Percentiles rank a stretch among this genome's conserved stretches.
These are phyloP conservation scores for Cephus sareptanus DNA, from an alignment of 2,888 invertebrate genomes.

Conservation along the genomic window DNA sequence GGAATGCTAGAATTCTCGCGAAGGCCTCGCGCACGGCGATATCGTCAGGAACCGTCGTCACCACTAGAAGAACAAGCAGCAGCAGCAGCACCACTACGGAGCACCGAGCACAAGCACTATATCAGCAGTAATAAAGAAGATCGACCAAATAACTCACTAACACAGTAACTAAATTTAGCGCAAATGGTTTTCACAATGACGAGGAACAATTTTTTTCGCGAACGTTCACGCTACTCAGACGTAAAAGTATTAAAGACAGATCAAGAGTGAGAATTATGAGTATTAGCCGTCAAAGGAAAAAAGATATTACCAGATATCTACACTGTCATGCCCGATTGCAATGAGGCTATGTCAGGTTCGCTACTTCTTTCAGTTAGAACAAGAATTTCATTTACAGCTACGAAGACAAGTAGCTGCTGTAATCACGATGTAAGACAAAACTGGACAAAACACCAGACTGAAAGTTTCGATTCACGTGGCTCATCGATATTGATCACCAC, in stretches of 20 bases:
- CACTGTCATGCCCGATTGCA: neutral
- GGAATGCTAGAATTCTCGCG: constrained; percentile 6
- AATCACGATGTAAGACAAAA: neutral
- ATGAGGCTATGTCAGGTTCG: neutral
- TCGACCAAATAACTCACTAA: constrained; percentile 6
- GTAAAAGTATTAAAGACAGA: neutral
- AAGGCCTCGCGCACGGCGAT: neutral
- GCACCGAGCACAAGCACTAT: neutral
- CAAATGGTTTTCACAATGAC: neutral
- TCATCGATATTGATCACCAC: neutral
- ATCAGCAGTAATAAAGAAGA: neutral
- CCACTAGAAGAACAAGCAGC: neutral
- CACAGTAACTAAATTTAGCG: constrained; percentile 12
- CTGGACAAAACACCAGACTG: neutral
- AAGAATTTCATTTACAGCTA: neutral
- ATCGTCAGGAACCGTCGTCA: neutral
- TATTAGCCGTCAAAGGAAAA: neutral
- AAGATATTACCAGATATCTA: neutral
- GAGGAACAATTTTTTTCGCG: neutral
- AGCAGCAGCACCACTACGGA: neutral
- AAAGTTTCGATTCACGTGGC: neutral
- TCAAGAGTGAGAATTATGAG: neutral
- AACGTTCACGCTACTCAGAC: neutral
- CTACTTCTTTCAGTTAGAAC: neutral
- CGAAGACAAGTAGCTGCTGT: neutral